phyloP scores from a whole-genome alignment of 2,797 vertebrate species.

The Myripristis murdjan region DNA sequence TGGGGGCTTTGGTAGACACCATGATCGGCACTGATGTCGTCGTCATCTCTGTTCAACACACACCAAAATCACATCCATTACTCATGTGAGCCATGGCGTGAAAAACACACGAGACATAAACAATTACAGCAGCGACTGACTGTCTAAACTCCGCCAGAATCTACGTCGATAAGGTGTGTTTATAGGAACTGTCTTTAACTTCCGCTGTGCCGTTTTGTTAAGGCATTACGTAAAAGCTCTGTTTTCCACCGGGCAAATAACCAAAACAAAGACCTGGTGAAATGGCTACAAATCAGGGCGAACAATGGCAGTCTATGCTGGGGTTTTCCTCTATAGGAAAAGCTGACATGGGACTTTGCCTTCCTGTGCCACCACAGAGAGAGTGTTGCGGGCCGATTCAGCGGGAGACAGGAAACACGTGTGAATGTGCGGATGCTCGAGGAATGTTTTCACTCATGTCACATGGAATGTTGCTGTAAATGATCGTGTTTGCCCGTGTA shows the following conservation, averaged over 20 bases:
- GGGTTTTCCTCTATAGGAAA: conserved; percentile 81
- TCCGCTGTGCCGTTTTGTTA: conserved; percentile 44
- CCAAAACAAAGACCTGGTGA: conserved; percentile 73
- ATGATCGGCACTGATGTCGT: conserved; percentile 70
- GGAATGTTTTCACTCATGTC: conserved; percentile 81
- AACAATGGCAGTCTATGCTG: conserved; percentile 80
- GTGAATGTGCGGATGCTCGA: conserved; percentile 84
- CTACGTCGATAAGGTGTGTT: conserved; percentile 57
- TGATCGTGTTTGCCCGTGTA: conserved; percentile 66
- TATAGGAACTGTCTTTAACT: conserved; percentile 41
- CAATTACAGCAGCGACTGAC: conserved; percentile 27
- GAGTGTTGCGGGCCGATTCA: conserved; percentile 53
- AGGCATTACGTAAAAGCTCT: conserved; percentile 52
- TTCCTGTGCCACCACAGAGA: conserved; percentile 76
- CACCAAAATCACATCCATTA: conserved; percentile 32
- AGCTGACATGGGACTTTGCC: conserved; percentile 80
- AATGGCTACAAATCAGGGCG: conserved; percentile 62
- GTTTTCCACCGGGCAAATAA: conserved; percentile 62
- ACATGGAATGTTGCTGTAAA: conserved; percentile 73
- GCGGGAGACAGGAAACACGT: conserved; percentile 80
- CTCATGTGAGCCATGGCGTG: neutral
- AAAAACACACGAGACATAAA: conserved; percentile 26
- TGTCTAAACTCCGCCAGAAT: conserved; percentile 38
- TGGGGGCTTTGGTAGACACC: conserved; percentile 62
- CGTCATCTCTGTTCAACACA: conserved; percentile 73